phyloP scores from a whole-genome alignment of 2,888 invertebrate genomes.

The Elgonia sp. region DNA sequence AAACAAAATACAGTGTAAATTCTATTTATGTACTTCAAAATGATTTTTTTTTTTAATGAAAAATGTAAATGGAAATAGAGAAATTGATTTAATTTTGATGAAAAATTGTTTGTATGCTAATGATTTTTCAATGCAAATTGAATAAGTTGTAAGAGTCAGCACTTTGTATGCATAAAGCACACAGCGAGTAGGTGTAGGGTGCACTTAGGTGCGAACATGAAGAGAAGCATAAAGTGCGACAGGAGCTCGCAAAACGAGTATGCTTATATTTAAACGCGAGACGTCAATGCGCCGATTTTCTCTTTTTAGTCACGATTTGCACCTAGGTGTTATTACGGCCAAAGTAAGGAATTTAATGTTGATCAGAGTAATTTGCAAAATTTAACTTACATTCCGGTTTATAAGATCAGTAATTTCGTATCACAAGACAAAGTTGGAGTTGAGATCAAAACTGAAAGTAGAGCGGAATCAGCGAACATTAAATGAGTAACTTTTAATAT shows the following conservation, averaged over 20 bases:
- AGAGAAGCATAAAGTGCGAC: constrained; percentile 24
- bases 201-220: constrained; percentile 29
- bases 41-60: too few relatives aligned
- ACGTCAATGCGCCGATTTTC: constrained; percentile 29
- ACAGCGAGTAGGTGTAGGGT: constrained; percentile 34
- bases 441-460: too few relatives aligned
- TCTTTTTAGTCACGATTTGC: constrained; percentile 47
- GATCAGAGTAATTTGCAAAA: background rate
- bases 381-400: background rate
- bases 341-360: constrained; percentile 12
- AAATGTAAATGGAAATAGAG: too few relatives aligned
- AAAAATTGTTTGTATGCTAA: too few relatives aligned
- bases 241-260: constrained; percentile 45
- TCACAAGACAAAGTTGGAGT: too few relatives aligned
- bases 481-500: too few relatives aligned
- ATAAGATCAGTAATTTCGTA: too few relatives aligned
- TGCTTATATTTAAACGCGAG: constrained; percentile 27
- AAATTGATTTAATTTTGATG: too few relatives aligned
- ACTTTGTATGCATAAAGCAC: constrained; percentile 29
- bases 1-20: too few relatives aligned
- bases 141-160: constrained; percentile 15
- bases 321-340: constrained; percentile 10
- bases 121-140: background rate
- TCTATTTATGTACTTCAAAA: too few relatives aligned
- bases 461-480: too few relatives aligned